Conservation (phyloP, 2,888 invertebrate species). For the Hanleya hanleyi region DNA sequence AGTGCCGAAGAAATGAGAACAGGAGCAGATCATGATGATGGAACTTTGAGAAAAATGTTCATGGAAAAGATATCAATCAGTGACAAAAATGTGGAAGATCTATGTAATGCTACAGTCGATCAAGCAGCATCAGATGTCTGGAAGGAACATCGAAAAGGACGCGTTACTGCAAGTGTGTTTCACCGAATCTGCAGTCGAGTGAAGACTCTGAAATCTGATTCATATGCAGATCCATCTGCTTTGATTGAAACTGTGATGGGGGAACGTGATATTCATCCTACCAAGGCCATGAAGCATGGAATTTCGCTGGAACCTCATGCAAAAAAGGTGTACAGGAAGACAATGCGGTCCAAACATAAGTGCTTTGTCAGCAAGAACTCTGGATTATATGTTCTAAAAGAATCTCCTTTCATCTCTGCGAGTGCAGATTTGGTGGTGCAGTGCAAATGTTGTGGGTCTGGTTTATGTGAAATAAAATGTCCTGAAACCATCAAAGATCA, state of each 20-base stretch:
- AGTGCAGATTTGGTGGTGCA: constrained; percentile 30
- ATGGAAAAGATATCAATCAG: no score
- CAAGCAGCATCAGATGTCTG: no score
- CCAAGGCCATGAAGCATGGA: constrained; percentile 35
- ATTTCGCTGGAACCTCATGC: constrained; percentile 24
- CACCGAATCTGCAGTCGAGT: not conserved
- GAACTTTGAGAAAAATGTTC: no score
- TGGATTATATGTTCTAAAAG: constrained; percentile 9
- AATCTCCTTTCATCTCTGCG: constrained; percentile 20
- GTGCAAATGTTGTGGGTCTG: constrained; percentile 29
- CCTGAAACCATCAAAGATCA: not conserved
- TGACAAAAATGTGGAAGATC: no score
- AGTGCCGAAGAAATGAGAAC: no score
- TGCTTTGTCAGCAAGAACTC: constrained; percentile 18
- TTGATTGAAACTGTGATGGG: constrained; percentile 17
- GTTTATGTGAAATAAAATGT: constrained; percentile 7
- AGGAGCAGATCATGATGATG: no score
- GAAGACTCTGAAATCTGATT: not conserved
- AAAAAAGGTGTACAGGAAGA: constrained; percentile 15
- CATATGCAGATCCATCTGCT: not conserved
- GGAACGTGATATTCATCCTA: not conserved
- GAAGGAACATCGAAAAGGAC: not conserved
- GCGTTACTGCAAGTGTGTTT: not conserved
- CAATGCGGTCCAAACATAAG: constrained; percentile 21
- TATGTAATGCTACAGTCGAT: no score